Percentiles rank a stretch among this genome's conserved stretches.
Conservation (phyloP, 1,140 invertebrate species). For the Lethrus apterus region DNA sequence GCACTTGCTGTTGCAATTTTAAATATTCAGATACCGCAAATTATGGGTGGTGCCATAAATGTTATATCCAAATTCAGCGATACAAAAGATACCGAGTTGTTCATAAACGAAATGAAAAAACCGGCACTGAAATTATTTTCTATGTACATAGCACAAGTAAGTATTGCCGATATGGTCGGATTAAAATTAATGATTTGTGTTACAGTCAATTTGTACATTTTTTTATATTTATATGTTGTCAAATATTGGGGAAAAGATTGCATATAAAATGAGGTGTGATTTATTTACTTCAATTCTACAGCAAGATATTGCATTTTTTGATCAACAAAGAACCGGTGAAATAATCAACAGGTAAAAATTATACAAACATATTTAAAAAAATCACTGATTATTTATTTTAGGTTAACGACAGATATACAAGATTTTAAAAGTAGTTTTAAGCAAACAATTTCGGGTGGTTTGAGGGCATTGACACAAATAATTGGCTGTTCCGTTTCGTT, state of each 20-base stretch:
- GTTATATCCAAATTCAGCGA: slow-evolving; percentile 53
- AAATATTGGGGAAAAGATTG: slow-evolving; percentile 79
- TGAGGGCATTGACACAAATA: slow-evolving; percentile 76
- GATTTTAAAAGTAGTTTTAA: slow-evolving; percentile 97
- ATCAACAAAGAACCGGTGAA: slow-evolving; percentile 83
- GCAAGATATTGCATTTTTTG: slow-evolving; percentile 90
- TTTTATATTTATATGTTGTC: slow-evolving; percentile 81
- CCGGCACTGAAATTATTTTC: slow-evolving; percentile 59
- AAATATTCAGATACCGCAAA: slow-evolving; percentile 74
- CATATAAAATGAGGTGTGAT: slow-evolving; percentile 67
- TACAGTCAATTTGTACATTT: slow-evolving; percentile 79
- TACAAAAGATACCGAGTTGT: slow-evolving; percentile 40
- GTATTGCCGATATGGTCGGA: slow-evolving; percentile 18
- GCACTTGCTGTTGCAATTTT: slow-evolving; percentile 70
- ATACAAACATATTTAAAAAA: slow-evolving; percentile 9
- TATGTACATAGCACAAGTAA: slow-evolving; percentile 65
- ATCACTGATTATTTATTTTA: no score
- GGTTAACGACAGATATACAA: slow-evolving; percentile 87
- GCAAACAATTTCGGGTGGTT: slow-evolving; percentile 79
- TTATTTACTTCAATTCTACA: slow-evolving; percentile 77
- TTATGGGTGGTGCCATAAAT: slow-evolving; percentile 71
- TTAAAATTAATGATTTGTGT: slow-evolving; percentile 24
- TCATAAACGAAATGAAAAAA: slow-evolving; percentile 54
- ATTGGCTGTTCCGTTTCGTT: slow-evolving; percentile 72
- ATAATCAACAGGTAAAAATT: slow-evolving; percentile 67